Evolutionary conservation across 2,797 vertebrate species (phyloP), one percentile per base, ranked within the genome.

Genomic region (Acomys russatus): DNA sequence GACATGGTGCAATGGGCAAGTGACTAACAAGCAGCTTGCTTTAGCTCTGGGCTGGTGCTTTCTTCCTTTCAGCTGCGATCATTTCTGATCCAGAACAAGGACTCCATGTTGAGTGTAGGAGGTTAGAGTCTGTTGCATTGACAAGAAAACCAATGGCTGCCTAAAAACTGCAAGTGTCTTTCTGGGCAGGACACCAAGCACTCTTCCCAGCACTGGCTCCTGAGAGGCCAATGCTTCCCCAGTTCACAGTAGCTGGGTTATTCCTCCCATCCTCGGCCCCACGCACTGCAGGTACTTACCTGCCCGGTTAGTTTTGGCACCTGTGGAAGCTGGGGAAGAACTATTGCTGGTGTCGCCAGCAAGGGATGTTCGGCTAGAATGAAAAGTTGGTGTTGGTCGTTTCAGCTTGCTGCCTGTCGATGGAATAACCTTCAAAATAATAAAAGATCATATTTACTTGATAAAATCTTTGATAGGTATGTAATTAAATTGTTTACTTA

Each of bases 291-390:
- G 23, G 74, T 1, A 85, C 99, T 98, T 96, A 99, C 99, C 99
- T 44, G 99, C 98, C 68, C 99, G 99, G 25, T 97, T 96, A 11
- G 99, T 98, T 99, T 99, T 99, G 98, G 99, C 97, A 98, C 98
- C 98, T 95, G 98, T 98, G n/a, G 98, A 98, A 51, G 96, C 97
- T 0, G 99, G 99, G 0, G 99, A 98, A 94, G 99, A 98, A 95
- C 98, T 98, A 96, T 99, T 99, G 97, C 99, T 99, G 94, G 99
- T 99, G 97, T 99, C 99, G 49, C 99, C 99, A 3, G 99, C 99
- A 97, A 99, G 98, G 0, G 99, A 99, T 10, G 99, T 99, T n/a
- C 99, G 98, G 96, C 99, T 99, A 51, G 99, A 99, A 98, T 99
- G 99, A 98, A 99, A 99, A 73, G 99, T 98, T 17, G 99, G 99